Evolutionary conservation across 2,113 vertebrate species (phyloP).

Genomic region (Bubo blakistoni): DNA sequence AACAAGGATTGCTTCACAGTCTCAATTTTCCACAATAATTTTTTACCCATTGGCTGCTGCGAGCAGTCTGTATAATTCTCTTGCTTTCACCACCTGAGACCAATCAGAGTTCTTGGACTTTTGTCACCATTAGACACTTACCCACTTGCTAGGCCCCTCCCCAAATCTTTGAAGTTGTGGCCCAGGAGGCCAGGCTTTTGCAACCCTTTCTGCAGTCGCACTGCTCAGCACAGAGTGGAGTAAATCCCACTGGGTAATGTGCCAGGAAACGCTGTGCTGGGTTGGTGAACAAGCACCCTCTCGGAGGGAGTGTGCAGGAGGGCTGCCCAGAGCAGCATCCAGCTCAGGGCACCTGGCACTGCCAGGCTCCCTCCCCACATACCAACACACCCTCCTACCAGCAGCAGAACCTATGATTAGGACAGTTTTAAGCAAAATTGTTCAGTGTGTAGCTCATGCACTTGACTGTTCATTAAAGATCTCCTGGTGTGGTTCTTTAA

Average conservation of each 20-base stretch:
- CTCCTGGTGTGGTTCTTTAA: background rate
- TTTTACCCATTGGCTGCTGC: background rate
- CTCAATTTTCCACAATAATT: background rate
- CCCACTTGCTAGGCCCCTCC: background rate
- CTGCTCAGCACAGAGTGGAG: background rate
- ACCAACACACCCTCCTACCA: background rate
- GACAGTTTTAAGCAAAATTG: background rate
- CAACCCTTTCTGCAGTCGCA: background rate
- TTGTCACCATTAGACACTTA: too few species aligned
- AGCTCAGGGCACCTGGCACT: background rate
- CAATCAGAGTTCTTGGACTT: background rate
- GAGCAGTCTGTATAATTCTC: background rate
- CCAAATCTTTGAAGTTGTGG: background rate
- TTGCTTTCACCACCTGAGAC: background rate
- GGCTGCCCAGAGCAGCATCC: fast-evolving
- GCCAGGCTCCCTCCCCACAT: background rate
- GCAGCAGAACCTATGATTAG: background rate
- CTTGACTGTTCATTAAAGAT: background rate
- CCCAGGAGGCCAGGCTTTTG: background rate
- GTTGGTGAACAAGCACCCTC: background rate
- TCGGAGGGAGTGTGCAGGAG: background rate
- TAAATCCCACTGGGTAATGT: fast-evolving
- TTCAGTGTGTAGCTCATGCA: background rate
- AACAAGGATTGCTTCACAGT: background rate
- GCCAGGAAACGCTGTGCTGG: fast-evolving